A percentile compares a stretch with the other conserved stretches of the same genome.
Evolutionary conservation across 2,113 vertebrate species (phyloP).

Genomic region (Manacus vitellinus): DNA sequence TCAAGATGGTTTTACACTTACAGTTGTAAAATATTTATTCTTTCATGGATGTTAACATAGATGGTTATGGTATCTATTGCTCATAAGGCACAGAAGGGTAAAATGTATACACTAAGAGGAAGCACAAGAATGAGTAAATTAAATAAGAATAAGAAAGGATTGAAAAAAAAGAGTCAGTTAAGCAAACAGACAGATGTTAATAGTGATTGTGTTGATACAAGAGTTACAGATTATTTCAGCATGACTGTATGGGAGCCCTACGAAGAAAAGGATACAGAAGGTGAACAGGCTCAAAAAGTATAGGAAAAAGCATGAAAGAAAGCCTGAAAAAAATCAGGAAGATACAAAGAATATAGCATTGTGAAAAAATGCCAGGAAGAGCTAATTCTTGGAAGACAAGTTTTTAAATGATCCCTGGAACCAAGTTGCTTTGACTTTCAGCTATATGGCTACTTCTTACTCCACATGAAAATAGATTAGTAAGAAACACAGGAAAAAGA

Average conservation of each 20-base stretch:
- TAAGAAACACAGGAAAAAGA: background rate
- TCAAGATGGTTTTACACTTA: background rate
- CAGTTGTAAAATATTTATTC: background rate
- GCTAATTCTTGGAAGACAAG: background rate
- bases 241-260: background rate
- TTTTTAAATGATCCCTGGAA: background rate
- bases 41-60: background rate
- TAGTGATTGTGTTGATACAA: rapidly evolving
- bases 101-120: background rate
- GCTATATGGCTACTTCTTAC: background rate
- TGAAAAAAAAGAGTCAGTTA: background rate
- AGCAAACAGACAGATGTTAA: background rate
- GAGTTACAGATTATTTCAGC: background rate
- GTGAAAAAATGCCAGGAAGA: background rate
- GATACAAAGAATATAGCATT: background rate
- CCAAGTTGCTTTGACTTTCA: background rate
- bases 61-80: background rate
- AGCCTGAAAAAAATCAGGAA: background rate
- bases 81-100: background rate
- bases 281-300: background rate
- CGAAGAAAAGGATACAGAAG: background rate
- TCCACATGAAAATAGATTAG: background rate
- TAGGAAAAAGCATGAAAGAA: background rate
- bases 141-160: background rate
- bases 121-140: background rate